Evolutionary conservation across 2,113 vertebrate genomes (phyloP), one percentile per base, ranked within the genome.

Genomic region (Corvus moneduloides): DNA sequence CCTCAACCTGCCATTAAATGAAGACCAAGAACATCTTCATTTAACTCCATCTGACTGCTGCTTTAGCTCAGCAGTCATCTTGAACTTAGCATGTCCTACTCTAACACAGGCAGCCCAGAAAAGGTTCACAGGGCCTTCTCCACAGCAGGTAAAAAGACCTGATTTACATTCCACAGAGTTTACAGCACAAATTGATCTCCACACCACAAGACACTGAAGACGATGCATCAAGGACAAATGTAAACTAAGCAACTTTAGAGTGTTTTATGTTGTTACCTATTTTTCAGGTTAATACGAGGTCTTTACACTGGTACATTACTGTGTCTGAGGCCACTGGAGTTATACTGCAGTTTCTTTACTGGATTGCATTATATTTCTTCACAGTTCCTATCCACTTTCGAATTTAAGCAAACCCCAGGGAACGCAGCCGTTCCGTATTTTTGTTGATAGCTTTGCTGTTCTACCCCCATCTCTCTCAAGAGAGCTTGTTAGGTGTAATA

Each of bases 401-500:
- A 94, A 96, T 68, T 81, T 94, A 95, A 95, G 95, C 74, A 96
- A 97, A 91, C 91, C 77, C 90, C 59, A 13, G 91, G 89, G 94
- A 96, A 71, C 4, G 28, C 52, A 90, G 56, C 43, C 73, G 10
- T 93, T 97, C 56, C 3, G 19, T 63, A 78, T 77, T 96, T 93
- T 63, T 64, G 76, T 90, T 95, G 87, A 96, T 91, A 96, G 46
- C 63, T 94, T 74, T 93, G 95, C 87, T 87, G 59, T 75, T 96
- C 90, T 93, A 20, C 68, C 43, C 8, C 85, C 79, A 74, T 88
- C 64, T 89, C 87, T 97, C 94, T 97, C 95, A 79, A 80, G 96
- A 97, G 93, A 97, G 72, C 93, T 97, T 97, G 82, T 97, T 98
- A 98, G 94, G 93, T 94, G 49, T 89, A 97, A 97, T 93, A 96